A percentile compares a stretch with the other conserved stretches of the same genome.
phyloP scores from a whole-genome alignment of 2,797 vertebrate genomes.

The Poecilia wingei region DNA sequence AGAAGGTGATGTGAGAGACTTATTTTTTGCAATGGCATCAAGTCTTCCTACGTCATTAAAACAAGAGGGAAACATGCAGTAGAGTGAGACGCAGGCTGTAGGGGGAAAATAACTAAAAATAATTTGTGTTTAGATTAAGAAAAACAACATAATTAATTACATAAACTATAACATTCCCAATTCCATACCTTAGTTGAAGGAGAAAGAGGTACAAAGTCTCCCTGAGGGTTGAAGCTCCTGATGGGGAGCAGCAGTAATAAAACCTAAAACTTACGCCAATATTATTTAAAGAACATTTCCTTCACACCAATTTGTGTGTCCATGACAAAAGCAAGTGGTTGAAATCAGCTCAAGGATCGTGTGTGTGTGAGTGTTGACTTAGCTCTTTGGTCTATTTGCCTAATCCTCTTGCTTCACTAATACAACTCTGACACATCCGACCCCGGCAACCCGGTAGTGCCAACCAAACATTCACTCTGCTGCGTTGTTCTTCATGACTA shows the following conservation, averaged over 20 bases:
- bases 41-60: neutral
- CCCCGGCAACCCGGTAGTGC: constrained; percentile 66
- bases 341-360: neutral
- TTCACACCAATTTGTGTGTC: constrained; percentile 16
- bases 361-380: constrained; percentile 25
- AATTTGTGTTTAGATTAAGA: neutral
- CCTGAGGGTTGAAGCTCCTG: neutral
- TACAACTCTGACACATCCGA: constrained; percentile 42
- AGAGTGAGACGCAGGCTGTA: neutral
- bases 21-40: neutral
- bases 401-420: constrained; percentile 42
- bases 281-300: constrained; percentile 14
- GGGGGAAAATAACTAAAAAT: neutral
- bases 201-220: neutral
- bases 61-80: neutral
- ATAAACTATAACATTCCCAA: neutral
- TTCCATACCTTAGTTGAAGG: neutral
- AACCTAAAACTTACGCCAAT: constrained; percentile 15
- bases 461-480: constrained; percentile 61
- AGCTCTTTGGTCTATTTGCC: constrained; percentile 48
- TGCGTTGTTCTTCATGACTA: constrained; percentile 32
- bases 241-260: constrained; percentile 7
- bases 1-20: neutral
- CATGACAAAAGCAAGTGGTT: constrained; percentile 5
- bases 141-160: neutral